Base-by-base conservation (phyloP, 2,113 vertebrate genomes). In the Terrapene triunguis region DNA sequence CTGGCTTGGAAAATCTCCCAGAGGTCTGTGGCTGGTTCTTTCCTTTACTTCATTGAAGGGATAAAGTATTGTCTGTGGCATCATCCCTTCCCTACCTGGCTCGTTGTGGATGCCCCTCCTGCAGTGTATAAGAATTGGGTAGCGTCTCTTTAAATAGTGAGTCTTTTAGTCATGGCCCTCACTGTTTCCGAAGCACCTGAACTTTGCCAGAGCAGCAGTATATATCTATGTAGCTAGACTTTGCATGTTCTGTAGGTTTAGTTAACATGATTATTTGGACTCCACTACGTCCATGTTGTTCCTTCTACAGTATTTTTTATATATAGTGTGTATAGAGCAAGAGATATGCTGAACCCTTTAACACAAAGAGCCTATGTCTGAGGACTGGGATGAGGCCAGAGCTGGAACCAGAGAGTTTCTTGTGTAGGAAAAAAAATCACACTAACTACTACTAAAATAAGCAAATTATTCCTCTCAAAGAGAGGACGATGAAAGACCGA, bases 301-400 rank as follows among this genome's bases (percentile, higher is more conserved):
- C 32, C 59, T 81, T 84, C 27, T 50, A 50, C 17, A 22, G 53
- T 42, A 17, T 53, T 44, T 6, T 11, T 6, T 11, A 17, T 0
- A 0, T 21, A 42, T 1, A 0, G 5, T 9, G 4, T 59, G 65
- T 53, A 93, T 2, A 42, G 80, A 88, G 12, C 72, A 19, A 44
- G 44, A 44, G 42, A 44, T 6, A 44, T 44, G 44, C 44, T 44
- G 6, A 6, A 6, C 44, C 6, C 44, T 44, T 44, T 44, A n/a
- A n/a, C n/a, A n/a, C n/a, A n/a, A n/a, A n/a, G n/a, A 44, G 44
- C 44, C 5, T 65, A 12, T 65, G 16, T 65, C 29, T 65, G 62
- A 65, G 32, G 14, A 65, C 54, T 35, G 62, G 6, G 12, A 17
- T 14, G 16, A 65, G 32, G 62, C 62, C 22, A 6, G 32, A 10